Evolutionary conservation across 2,888 invertebrate species (phyloP), one percentile per base, ranked within the genome.

Genomic region (Harpalus rubripes): DNA sequence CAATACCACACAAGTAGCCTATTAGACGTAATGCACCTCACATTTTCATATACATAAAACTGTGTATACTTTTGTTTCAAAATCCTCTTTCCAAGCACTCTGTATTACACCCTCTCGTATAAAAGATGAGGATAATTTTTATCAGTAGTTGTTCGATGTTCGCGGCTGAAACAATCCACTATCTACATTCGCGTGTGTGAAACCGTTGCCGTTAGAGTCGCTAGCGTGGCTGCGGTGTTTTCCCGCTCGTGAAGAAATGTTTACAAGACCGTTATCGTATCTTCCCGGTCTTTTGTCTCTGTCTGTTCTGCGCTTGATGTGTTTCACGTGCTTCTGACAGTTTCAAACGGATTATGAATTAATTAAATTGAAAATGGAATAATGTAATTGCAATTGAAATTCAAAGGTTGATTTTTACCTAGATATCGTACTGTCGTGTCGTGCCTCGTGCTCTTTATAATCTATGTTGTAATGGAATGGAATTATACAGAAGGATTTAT

Each of bases 311-410:
- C 26, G 22, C 68, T 26, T 68, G 68, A 68, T 68, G 39, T 68
- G 32, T 39, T 39, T 68, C 68, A 68, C 68, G 68, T 68, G 68
- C 39, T 68, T 68, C 39, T 15, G 39, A 39, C 68, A 39, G 39
- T 32, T 68, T 15, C n/a, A 68, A 68, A n/a, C 6, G 68, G 68
- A 68, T 68, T 39, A 68, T 68, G 39, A 68, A 68, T 68, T 68
- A 68, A 68, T 68, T 68, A 68, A 65, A 65, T 65, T 65, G 65
- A 65, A 39, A 68, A 68, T 68, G 68, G 68, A 63, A 63, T 26
- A 63, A 22, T 26, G 63, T 12, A 63, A 26, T 68, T 39, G 68
- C 39, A 12, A 39, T 39, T 26, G 63, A 63, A 26, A 26, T 63
- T 22, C 63, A 63, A 26, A 63, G 63, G 63, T 63, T 61, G 59